These are phyloP conservation scores for Opisthocomus hoazin DNA, from an alignment of 2,113 vertebrate genomes.

Conservation along the genomic window DNA sequence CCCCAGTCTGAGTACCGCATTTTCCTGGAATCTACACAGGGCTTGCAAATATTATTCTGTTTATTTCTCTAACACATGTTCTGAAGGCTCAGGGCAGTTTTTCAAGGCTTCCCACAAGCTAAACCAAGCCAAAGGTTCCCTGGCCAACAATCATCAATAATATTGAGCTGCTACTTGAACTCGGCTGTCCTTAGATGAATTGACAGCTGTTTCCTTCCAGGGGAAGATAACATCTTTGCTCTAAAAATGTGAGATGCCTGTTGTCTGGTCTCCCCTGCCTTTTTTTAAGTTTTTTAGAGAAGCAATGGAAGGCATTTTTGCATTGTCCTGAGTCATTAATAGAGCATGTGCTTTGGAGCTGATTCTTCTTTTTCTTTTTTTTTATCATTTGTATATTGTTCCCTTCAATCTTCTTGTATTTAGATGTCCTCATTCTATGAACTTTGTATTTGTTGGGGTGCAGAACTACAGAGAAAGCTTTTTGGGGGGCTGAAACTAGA, in stretches of 20 bases:
- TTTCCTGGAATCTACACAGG: conserved; percentile 62
- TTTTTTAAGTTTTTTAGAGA: background rate
- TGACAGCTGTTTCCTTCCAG: background rate
- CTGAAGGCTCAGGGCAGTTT: background rate
- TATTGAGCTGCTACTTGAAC: background rate
- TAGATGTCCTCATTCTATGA: background rate
- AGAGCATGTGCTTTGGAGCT: background rate
- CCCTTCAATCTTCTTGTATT: background rate
- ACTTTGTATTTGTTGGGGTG: background rate
- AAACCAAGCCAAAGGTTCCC: background rate
- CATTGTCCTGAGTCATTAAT: background rate
- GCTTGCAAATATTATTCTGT: conserved; percentile 17
- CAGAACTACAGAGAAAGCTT: background rate
- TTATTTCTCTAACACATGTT: conserved; percentile 13
- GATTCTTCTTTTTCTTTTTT: background rate
- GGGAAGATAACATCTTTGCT: background rate
- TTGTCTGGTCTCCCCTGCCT: background rate
- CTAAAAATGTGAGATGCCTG: background rate
- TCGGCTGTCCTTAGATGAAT: background rate
- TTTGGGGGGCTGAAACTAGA: background rate
- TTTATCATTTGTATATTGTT: background rate
- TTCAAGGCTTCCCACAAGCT: background rate
- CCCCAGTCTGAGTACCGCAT: conserved; percentile 4
- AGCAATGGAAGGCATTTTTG: background rate
- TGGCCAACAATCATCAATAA: background rate